These are phyloP conservation scores for Lamellibrachia satsuma DNA, from an alignment of 2,888 invertebrate genomes.

Conservation along the genomic window DNA sequence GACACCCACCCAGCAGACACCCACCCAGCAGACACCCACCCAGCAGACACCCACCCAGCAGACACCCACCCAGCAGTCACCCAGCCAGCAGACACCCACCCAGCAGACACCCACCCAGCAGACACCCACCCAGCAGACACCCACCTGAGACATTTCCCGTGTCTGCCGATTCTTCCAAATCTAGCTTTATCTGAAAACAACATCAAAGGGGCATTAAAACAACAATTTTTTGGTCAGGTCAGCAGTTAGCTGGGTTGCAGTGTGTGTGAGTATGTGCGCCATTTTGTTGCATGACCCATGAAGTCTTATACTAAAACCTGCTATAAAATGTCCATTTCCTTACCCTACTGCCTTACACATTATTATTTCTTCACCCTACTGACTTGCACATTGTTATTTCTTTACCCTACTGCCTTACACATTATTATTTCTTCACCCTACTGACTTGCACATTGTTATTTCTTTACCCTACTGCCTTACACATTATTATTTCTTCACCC, in stretches of 20 bases:
- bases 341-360: too few relatives aligned
- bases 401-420: not conserved
- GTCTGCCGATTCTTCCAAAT: not conserved
- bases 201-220: not conserved
- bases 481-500: too few relatives aligned
- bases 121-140: not conserved
- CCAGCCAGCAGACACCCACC: not conserved
- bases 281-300: not conserved
- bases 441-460: too few relatives aligned
- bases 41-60: not conserved
- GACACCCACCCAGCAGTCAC: too few relatives aligned
- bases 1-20: not conserved
- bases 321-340: too few relatives aligned
- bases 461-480: too few relatives aligned
- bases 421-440: too few relatives aligned
- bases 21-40: not conserved
- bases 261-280: not conserved
- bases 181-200: slow-evolving; percentile 9
- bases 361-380: too few relatives aligned
- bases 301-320: too few relatives aligned
- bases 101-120: not conserved
- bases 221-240: not conserved
- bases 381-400: too few relatives aligned
- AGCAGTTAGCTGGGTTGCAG: not conserved
- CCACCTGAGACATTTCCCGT: too few relatives aligned